Conservation (phyloP, 2,888 invertebrate genomes). For the Macrophya annulata region DNA sequence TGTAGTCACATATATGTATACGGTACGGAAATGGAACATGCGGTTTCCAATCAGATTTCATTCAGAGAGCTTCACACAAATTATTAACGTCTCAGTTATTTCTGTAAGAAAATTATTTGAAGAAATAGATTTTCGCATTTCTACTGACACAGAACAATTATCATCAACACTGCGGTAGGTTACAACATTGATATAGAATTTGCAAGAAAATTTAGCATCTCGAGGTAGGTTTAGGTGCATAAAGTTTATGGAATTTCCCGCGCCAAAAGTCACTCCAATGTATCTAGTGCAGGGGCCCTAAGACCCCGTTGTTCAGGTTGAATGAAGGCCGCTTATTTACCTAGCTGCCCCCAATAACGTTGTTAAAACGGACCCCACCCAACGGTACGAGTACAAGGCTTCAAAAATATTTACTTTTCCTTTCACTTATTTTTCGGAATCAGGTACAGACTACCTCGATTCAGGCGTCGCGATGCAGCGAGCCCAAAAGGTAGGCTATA, state of each 20-base stretch:
- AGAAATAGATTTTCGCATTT: background rate
- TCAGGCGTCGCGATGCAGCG: background rate
- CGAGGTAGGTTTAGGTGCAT: background rate
- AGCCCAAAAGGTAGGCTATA: background rate
- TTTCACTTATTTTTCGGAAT: slow-evolving; percentile 61
- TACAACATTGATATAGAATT: background rate
- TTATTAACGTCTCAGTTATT: background rate
- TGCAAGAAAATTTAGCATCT: background rate
- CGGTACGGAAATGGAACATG: slow-evolving; percentile 27
- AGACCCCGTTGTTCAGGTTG: slow-evolving; percentile 49
- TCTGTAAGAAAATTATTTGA: background rate
- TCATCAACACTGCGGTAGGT: background rate
- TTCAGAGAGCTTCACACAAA: background rate
- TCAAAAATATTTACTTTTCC: slow-evolving; percentile 66
- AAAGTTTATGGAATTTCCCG: slow-evolving; percentile 10
- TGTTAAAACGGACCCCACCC: slow-evolving; percentile 63
- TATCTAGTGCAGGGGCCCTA: slow-evolving; percentile 16
- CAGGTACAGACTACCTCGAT: slow-evolving; percentile 20
- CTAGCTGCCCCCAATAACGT: slow-evolving; percentile 66
- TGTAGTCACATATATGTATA: background rate
- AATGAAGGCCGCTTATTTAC: slow-evolving; percentile 64
- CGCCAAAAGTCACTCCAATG: background rate
- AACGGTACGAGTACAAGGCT: slow-evolving; percentile 59
- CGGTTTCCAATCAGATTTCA: slow-evolving; percentile 29
- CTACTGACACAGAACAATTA: background rate